Conservation (phyloP, 2,797 vertebrate species). For the Pseudocheirus occidentalis region DNA sequence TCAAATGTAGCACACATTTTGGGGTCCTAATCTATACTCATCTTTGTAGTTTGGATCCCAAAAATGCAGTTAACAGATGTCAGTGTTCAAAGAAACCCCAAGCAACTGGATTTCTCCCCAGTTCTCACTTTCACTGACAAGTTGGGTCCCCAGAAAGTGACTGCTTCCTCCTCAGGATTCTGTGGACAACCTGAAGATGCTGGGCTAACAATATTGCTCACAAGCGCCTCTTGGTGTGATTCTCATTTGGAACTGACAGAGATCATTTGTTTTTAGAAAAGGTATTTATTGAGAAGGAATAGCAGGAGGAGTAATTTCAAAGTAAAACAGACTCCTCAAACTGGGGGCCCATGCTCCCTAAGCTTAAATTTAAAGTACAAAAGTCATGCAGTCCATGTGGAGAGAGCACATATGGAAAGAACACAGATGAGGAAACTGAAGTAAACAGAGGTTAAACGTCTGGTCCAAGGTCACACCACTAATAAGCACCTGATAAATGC, state of each 20-base stretch:
- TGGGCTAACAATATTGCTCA: neutral
- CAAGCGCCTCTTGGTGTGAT: neutral
- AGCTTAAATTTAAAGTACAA: neutral
- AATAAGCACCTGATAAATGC: neutral
- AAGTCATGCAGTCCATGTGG: neutral
- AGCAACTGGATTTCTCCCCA: neutral
- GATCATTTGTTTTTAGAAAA: neutral
- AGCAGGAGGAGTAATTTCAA: neutral
- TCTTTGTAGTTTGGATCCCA: neutral
- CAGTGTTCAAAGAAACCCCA: neutral
- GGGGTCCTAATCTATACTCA: neutral
- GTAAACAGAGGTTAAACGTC: neutral
- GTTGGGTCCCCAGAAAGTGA: neutral
- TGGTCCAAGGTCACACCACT: neutral
- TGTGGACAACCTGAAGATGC: neutral
- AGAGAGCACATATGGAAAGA: neutral
- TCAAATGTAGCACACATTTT: neutral
- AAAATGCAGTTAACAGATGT: neutral
- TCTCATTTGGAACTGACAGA: neutral
- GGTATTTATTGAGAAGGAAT: neutral
- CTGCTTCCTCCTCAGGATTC: neutral
- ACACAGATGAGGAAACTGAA: neutral
- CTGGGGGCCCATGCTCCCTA: too few relatives aligned
- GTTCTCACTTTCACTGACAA: neutral
- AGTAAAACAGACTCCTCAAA: neutral